Base-by-base conservation (phyloP, 2,888 invertebrate species). In the Carabus problematicus region DNA sequence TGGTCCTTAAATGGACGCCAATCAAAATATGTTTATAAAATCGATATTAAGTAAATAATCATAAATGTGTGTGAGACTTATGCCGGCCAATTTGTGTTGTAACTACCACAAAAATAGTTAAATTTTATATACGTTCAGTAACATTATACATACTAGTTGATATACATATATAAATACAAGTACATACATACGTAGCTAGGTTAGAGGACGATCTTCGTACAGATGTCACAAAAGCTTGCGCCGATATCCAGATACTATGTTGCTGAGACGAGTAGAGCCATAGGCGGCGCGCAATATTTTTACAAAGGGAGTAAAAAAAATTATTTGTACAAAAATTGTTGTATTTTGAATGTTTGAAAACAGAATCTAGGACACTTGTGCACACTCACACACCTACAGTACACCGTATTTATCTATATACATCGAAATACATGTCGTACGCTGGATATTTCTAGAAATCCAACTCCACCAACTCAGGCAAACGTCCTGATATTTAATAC, bases 81-180 rank as follows among this genome's bases (percentile, higher is more conserved):
- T 55, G 64, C 64, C 64, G 64, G 64, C 64, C 64, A 64, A 55
- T 55, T 64, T 64, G 64, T 64, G 64, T 64, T 64, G 43, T 18
- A 12, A 45, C n/a, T 45, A 45, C 11, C 45, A 45, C 45, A 60
- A 58, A 58, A 58, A 1, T 41, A 58, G 41, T 16, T 54, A 41
- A 64, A 64, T 64, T 64, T 64, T 64, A 56, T 64, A 64, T 64
- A 64, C 64, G 42, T 41, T 40, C 64, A 64, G 41, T 47, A 55
- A 14, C 16, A 52, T n/a, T 12, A 16, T 52, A 52, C 56, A 64
- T 56, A 61, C 45, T 43, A 45, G 19, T 19, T 63, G 42, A 63
- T 62, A 63, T n/a, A 45, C 12, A 60, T 60, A 61, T 49, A 45
- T 61, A 43, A 29, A 29, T 29, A 29, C 29, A 41, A 43, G 49